These are phyloP conservation scores for Latrodectus elegans DNA, from an alignment of 2,888 invertebrate species.

Conservation along the genomic window DNA sequence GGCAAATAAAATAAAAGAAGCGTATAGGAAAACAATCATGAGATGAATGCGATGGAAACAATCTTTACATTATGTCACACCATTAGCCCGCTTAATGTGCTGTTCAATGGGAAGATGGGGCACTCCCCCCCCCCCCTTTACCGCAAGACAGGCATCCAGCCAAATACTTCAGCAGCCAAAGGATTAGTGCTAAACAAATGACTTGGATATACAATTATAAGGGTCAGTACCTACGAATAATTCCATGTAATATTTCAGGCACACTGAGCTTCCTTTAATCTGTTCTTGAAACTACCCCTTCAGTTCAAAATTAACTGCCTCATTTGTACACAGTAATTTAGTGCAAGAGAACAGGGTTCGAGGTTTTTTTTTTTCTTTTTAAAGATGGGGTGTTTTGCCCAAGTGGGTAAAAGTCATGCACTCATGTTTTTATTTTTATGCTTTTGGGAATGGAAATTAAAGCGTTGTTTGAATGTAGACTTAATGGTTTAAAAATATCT, in stretches of 20 bases:
- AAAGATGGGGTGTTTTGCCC: background rate
- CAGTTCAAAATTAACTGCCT: constrained; percentile 67
- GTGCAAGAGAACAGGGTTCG: constrained; percentile 30
- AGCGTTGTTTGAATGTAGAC: constrained; percentile 12
- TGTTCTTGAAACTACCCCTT: constrained; percentile 49
- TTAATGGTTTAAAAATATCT: constrained; percentile 57
- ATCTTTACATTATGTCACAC: constrained; percentile 69
- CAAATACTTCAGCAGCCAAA: constrained; percentile 53
- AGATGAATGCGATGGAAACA: constrained; percentile 69
- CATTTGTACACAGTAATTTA: constrained; percentile 66
- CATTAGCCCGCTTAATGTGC: constrained; percentile 67
- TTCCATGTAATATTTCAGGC: constrained; percentile 63
- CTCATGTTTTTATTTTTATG: constrained; percentile 33
- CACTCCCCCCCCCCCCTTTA: constrained; percentile 14
- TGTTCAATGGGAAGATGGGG: constrained; percentile 63
- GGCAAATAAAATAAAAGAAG: constrained; percentile 59
- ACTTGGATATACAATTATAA: constrained; percentile 68
- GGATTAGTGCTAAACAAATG: constrained; percentile 69
- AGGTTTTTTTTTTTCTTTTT: constrained; percentile 15
- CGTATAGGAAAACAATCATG: constrained; percentile 69
- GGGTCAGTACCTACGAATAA: constrained; percentile 69
- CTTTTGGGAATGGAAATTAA: constrained; percentile 21
- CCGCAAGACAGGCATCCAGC: constrained; percentile 61
- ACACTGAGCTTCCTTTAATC: constrained; percentile 29
- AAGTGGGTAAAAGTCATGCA: constrained; percentile 1